Conservation (phyloP, 2,797 vertebrate species). For the Poecilia velifera region DNA sequence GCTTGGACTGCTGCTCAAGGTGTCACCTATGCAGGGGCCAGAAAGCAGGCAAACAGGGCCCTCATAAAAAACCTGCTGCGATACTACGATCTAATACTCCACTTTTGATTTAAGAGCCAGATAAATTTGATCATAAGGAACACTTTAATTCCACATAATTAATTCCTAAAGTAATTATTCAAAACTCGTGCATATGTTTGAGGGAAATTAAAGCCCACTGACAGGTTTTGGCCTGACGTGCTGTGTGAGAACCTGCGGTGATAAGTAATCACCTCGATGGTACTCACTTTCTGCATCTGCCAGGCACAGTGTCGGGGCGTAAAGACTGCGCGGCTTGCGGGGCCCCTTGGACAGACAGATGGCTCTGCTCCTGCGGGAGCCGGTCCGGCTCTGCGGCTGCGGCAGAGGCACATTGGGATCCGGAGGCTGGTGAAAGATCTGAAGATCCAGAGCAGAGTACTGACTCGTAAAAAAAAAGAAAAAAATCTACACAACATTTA, state of each 20-base stretch:
- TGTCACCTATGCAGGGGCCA: slow-evolving; percentile 87
- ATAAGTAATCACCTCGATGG: slow-evolving; percentile 37
- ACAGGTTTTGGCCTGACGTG: neutral
- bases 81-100: neutral
- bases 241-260: slow-evolving; percentile 17
- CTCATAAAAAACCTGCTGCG: slow-evolving; percentile 70
- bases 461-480: neutral
- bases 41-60: slow-evolving; percentile 54
- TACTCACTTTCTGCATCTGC: slow-evolving; percentile 97
- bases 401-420: slow-evolving; percentile 94
- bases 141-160: neutral
- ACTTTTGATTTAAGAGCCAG: neutral
- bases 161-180: neutral
- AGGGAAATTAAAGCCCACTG: slow-evolving; percentile 21
- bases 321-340: slow-evolving; percentile 89
- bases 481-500: neutral
- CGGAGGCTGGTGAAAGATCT: slow-evolving; percentile 94
- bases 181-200: slow-evolving; percentile 2
- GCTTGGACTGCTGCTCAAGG: slow-evolving; percentile 92
- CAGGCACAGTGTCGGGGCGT: slow-evolving; percentile 87
- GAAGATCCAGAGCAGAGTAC: slow-evolving; percentile 12
- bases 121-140: neutral
- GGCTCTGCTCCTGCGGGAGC: slow-evolving; percentile 88
- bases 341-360: slow-evolving; percentile 92
- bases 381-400: slow-evolving; percentile 82